Evolutionary conservation across 2,113 vertebrate species (phyloP).

Genomic region (Illadopsis cleaveri): DNA sequence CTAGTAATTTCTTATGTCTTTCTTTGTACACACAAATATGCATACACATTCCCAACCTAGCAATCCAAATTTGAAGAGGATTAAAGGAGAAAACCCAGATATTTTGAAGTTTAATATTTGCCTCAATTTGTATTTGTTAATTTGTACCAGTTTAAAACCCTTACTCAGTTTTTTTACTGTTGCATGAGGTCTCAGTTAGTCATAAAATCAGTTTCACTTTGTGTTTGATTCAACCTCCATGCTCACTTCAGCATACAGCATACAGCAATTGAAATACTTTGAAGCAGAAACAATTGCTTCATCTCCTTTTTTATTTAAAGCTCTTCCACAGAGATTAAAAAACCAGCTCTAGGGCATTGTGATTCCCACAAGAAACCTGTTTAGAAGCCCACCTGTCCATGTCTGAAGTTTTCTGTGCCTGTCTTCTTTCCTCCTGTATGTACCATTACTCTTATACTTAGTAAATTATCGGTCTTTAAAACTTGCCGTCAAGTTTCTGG

Average conservation of each 20-base stretch:
- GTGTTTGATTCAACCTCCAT: not conserved
- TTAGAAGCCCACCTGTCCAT: not conserved
- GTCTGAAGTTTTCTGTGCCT: not conserved
- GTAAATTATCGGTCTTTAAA: not conserved
- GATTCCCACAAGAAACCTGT: not conserved
- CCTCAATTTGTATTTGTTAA: not conserved
- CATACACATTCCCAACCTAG: rapidly evolving
- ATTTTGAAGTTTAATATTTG: not conserved
- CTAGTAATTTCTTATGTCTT: not conserved
- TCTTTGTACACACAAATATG: not conserved
- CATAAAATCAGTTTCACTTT: not conserved
- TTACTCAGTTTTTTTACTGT: not conserved
- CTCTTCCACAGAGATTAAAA: not conserved
- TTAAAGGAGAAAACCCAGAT: not conserved
- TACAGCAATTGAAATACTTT: not conserved
- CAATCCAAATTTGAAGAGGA: not conserved
- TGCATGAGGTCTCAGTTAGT: rapidly evolving
- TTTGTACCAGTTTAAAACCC: not conserved
- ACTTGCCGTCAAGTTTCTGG: not conserved
- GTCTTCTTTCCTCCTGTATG: not conserved
- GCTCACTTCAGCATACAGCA: not conserved
- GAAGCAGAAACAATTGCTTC: not conserved
- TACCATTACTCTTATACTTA: not conserved
- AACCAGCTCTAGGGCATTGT: not conserved
- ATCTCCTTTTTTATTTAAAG: not conserved